Base-by-base conservation (phyloP, 2,113 vertebrate species). In the Polypterus bichir region DNA sequence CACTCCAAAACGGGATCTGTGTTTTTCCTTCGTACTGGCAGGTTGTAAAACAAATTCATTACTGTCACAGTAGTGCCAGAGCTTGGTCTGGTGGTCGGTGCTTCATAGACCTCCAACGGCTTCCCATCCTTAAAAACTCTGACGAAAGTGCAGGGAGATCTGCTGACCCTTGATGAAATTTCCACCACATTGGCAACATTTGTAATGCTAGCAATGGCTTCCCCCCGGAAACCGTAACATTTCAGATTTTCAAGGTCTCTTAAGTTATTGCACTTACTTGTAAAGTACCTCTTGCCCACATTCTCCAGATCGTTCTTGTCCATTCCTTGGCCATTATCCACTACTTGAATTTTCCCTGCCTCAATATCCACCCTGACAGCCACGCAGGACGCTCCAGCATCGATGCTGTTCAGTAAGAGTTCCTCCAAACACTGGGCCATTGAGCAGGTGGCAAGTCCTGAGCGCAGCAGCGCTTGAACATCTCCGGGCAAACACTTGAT, bases 371-470 rank as follows among this genome's bases (percentile, higher is more conserved):
- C 71, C 60, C 96, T 80, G 67, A 93, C 47, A 8, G 94, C 92
- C 44, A 96, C 68, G 66, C 97, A 99, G n/a, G 86, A 92, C 54
- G 95, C 90, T 65, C 83, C 86, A 3, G 93, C 92, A 67, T 97
- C 94, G 0, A 94, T 77, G 76, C 94, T 90, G 60, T 99, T 99
- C 11, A 98, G 79, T 47, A 89, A 51, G 9, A 99, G 91, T 66
- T 99, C 95, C 72, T 99, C 97, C 2, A 93, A 84, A 55, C 94
- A 97, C 10, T 94, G 95, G 48, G 88, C 88, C 1, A 97, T 69
- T 0, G 92, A 93, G 44, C 4, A 82, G 53, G 97, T 58, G 1
- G 91, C 76, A 52, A 97, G 76, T 48, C 92, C 93, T 45, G 95
- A 93, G 60, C 95, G 93, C 68, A 99, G 75, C 61, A 70, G 83